Evolutionary conservation across 2,888 invertebrate species (phyloP), one percentile per base, ranked within the genome.

Genomic region (Euplexia lucipara): DNA sequence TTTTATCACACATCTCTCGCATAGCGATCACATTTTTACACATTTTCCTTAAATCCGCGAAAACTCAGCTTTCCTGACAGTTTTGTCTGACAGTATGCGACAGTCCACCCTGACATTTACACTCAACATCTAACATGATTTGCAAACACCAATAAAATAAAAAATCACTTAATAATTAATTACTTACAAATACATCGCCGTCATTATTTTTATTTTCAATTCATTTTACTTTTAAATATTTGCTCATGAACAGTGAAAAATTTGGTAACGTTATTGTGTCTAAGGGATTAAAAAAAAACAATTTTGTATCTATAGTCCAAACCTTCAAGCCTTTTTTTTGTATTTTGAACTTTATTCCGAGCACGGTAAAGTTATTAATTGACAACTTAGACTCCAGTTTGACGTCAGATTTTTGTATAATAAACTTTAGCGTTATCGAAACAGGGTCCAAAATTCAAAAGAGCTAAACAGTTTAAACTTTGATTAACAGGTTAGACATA

Each of bases 61-160:
- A 14, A 37, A 49, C 39, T 60, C 39, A 39, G 3, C 1, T 1
- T 3, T 16, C 49, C 45, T 47, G 57, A 12, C 57, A 53, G 49
- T 57, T 34, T 37, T n/a, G 20, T 30, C 37, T 51, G 53, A 66
- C 67, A 66, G 45, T 44, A n/a, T 0, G 26, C n/a, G 5, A 62
- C 74, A 65, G 41, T 53, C 54, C n/a, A 30, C 18, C 41, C 62
- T 35, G 64, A 76, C 14, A 70, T 70, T 62, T 51, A 77, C 71
- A 65, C 47, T 56, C 69, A 53, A 64, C 73, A 78, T 75, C 73
- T 65, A 78, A 79, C 83, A 83, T 83, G 84, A 83, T 83, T 83
- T 67, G 73, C 68, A 59, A 77, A 81, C 64, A 81, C 63, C 57
- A 72, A 61, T 71, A 63, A 78, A 78, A 75, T 69, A 58, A 74